Evolutionary conservation across 2,888 invertebrate species (phyloP), one percentile per base, ranked within the genome.

Genomic region (Meliscaeva auricollis): DNA sequence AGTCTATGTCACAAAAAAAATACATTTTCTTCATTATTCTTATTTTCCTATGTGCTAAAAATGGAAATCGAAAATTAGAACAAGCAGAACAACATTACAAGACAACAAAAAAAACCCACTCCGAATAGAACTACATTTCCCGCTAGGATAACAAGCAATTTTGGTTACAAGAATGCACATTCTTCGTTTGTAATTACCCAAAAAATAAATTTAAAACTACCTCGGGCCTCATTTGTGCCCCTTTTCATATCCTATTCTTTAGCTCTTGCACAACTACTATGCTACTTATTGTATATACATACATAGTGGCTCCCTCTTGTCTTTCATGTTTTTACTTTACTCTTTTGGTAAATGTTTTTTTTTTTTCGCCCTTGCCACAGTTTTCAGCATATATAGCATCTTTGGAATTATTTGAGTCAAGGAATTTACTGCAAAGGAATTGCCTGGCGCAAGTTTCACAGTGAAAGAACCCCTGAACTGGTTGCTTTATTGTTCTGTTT

Each of bases 141-240:
- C 85, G 62, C 80, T 81, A 77, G 80, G 76, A 85, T 81, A 85
- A 85, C 85, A 85, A 80, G 85, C 81, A 85, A 85, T 85, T 85
- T 81, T 72, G 81, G 85, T 85, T 85, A 80, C 80, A 81, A 84
- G 85, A 85, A 80, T 85, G 85, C 76, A 85, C 85, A 85, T 85
- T 85, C 76, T 76, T 81, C 85, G 72, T 80, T 85, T 80, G 76
- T 85, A 85, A 85, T 85, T 85, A 85, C 85, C 80, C 80, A 72
- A 80, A 85, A 85, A 85, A 80, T 73, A 85, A 85, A 85, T 85
- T 85, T 85, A 80, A 85, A 85, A 85, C 66, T 85, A 73, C 85
- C 80, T 56, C 80, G 80, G 85, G 85, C 76, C 81, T 81, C 85
- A 77, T 80, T 76, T 80, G 66, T 54, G 78, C 52, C 48, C 22